Evolutionary conservation across 1,140 invertebrate species (phyloP).

Genomic region (Drosophila gunungcola): DNA sequence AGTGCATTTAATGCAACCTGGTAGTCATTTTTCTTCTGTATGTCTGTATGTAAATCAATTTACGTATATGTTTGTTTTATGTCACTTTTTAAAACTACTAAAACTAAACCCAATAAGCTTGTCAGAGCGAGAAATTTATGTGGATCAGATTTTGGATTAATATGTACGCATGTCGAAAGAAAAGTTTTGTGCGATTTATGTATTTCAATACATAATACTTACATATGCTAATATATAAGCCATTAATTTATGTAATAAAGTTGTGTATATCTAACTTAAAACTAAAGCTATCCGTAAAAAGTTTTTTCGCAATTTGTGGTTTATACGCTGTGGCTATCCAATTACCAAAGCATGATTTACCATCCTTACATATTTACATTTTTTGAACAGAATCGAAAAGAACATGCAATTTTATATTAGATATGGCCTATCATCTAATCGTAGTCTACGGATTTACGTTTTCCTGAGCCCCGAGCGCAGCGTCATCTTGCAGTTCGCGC

Average conservation of each 20-base stretch:
- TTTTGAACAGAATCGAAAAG: not conserved
- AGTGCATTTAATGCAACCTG: constrained; percentile 75
- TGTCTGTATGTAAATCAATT: constrained; percentile 55
- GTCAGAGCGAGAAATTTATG: constrained; percentile 30
- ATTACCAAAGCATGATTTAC: not conserved
- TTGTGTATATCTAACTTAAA: constrained; percentile 73
- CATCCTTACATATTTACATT: constrained; percentile 25
- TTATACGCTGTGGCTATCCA: constrained; percentile 4
- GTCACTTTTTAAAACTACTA: constrained; percentile 51
- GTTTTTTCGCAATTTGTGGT: constrained; percentile 5
- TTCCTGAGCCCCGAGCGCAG: constrained; percentile 61
- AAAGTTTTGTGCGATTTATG: constrained; percentile 69
- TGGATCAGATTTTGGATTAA: constrained; percentile 46
- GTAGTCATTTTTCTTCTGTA: constrained; percentile 70
- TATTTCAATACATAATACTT: constrained; percentile 71
- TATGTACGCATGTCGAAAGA: constrained; percentile 51
- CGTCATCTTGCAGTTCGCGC: constrained; percentile 76
- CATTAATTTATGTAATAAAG: constrained; percentile 81
- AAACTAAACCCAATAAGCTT: constrained; percentile 45
- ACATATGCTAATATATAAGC: constrained; percentile 67
- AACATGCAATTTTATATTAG: constrained; percentile 2
- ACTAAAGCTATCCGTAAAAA: constrained; percentile 16
- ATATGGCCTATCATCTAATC: constrained; percentile 2
- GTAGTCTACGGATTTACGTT: constrained; percentile 37
- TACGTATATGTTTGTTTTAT: constrained; percentile 50